Conservation (phyloP, 2,113 vertebrate species). For the Capricornis sumatraensis region DNA sequence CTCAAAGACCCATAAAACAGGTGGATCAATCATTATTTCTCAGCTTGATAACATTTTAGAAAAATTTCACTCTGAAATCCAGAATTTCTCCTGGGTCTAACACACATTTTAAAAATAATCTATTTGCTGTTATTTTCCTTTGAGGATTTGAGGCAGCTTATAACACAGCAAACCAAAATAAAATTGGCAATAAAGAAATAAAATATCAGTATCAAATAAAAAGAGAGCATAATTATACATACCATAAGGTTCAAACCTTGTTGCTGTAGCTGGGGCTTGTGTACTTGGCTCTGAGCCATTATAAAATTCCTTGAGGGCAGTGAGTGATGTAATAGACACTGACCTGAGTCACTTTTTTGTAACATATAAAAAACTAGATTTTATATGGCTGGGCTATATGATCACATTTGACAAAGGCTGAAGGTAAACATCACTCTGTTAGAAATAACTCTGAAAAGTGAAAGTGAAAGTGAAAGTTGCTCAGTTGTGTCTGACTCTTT, state of each 20-base stretch:
- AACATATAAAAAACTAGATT: constrained; percentile 32
- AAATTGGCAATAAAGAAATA: constrained; percentile 29
- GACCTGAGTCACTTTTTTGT: constrained; percentile 45
- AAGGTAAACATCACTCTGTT: constrained; percentile 26
- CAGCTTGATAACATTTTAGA: background rate
- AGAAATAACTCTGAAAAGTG: background rate
- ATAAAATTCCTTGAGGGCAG: background rate
- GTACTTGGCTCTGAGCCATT: constrained; percentile 14
- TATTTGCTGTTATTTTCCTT: background rate
- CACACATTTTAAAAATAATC: background rate
- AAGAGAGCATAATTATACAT: background rate
- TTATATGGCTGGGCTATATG: background rate
- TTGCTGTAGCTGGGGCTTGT: background rate
- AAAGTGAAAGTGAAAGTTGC: background rate
- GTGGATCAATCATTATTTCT: background rate
- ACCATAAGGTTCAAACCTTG: background rate
- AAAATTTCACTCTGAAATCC: constrained; percentile 29
- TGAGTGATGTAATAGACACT: constrained; percentile 44
- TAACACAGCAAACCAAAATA: constrained; percentile 23
- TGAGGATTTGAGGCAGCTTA: background rate
- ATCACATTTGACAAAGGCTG: constrained; percentile 33
- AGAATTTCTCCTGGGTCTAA: background rate
- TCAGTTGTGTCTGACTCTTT: background rate
- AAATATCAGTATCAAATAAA: constrained; percentile 30
- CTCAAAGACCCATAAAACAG: background rate